phyloP scores from a whole-genome alignment of 2,888 invertebrate genomes.

The Empis livida region DNA sequence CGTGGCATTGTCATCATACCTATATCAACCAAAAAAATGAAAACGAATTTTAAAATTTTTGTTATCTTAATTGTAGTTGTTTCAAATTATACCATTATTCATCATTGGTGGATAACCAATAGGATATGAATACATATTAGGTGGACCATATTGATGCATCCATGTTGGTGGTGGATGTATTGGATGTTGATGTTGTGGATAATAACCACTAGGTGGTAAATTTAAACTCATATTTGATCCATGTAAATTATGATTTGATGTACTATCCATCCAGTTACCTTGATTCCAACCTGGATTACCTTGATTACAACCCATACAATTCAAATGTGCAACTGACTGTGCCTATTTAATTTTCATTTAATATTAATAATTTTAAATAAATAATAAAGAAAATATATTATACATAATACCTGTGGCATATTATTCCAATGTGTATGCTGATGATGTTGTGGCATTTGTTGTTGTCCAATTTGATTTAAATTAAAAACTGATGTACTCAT shows the following conservation, averaged over 20 bases:
- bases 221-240: conserved; percentile 46
- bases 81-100: conserved; percentile 26
- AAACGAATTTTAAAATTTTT: not conserved
- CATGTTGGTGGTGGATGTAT: conserved; percentile 34
- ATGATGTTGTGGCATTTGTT: conserved; percentile 20
- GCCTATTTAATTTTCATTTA: conserved; percentile 41
- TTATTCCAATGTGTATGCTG: conserved; percentile 21
- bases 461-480: conserved; percentile 32
- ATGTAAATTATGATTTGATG: conserved; percentile 29
- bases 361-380: not conserved
- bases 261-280: conserved; percentile 26
- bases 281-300: conserved; percentile 26
- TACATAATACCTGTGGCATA: conserved; percentile 54
- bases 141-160: conserved; percentile 15
- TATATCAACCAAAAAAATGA: conserved; percentile 1
- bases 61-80: not conserved
- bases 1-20: conserved; percentile 26
- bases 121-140: conserved; percentile 29
- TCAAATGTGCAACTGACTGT: conserved; percentile 57
- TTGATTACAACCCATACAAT: conserved; percentile 44
- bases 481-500: conserved; percentile 45
- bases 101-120: conserved; percentile 34
- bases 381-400: conserved; percentile 7
- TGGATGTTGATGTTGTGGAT: conserved; percentile 19
- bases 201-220: conserved; percentile 34